Conservation (phyloP, 2,113 vertebrate species). For the Brienomyrus brachyistius region DNA sequence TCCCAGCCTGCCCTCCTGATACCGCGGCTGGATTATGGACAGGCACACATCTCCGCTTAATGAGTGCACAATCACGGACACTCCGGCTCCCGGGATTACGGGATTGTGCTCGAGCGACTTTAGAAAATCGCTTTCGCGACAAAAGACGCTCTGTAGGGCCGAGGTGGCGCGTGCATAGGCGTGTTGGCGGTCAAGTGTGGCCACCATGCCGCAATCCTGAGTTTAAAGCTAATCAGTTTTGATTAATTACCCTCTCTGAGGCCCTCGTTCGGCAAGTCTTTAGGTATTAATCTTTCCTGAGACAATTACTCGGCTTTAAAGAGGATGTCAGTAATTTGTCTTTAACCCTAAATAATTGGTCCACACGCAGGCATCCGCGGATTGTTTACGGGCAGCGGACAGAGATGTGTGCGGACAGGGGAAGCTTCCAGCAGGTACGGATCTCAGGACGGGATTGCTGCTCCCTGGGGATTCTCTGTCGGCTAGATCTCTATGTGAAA, state of each 20-base stretch:
- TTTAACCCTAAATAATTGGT: constrained; percentile 13
- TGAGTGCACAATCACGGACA: not conserved
- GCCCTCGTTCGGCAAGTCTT: not conserved
- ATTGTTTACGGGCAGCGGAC: not conserved
- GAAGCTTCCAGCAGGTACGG: not conserved
- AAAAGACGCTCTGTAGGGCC: not conserved
- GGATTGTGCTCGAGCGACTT: not conserved
- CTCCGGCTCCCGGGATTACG: not conserved
- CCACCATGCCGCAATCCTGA: not conserved
- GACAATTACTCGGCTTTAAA: not conserved
- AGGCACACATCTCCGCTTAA: not conserved
- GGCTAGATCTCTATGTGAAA: not conserved
- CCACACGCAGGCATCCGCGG: not conserved
- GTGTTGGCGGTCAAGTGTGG: not conserved
- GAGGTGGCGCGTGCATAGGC: not conserved
- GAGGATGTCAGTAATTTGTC: not conserved
- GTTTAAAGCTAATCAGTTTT: constrained; percentile 12
- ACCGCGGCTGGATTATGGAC: not conserved
- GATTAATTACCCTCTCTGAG: constrained; percentile 16
- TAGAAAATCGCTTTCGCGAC: not conserved
- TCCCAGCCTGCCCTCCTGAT: not conserved
- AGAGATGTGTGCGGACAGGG: not conserved
- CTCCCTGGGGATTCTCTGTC: not conserved
- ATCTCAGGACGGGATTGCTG: not conserved
- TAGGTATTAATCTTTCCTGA: constrained; percentile 4